These are phyloP conservation scores for Catharus minimus DNA, from an alignment of 2,113 vertebrate genomes.

Conservation along the genomic window DNA sequence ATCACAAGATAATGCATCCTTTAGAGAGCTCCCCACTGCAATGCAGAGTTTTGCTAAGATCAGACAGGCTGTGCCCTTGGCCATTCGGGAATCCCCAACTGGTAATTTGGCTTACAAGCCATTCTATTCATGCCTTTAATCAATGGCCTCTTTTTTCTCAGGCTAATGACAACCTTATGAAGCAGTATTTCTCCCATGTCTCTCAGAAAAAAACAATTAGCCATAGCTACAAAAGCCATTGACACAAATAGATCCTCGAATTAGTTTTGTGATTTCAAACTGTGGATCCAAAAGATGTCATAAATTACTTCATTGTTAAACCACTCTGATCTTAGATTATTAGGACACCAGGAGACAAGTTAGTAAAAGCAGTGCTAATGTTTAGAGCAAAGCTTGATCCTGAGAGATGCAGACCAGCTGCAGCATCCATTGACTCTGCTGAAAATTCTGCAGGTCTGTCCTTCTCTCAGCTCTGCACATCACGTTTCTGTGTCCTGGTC, in stretches of 20 bases:
- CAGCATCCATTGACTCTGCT: neutral
- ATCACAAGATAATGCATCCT: neutral
- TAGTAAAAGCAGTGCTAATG: conserved; percentile 9
- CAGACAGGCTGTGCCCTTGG: conserved; percentile 18
- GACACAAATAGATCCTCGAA: conserved; percentile 7
- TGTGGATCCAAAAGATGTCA: neutral
- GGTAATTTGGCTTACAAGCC: conserved; percentile 27
- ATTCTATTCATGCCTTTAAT: conserved; percentile 45
- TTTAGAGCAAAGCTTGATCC: neutral
- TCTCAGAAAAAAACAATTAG: neutral
- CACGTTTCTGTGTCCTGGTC: neutral
- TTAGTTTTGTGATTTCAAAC: conserved; percentile 28
- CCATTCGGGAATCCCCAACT: neutral
- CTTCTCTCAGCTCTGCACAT: neutral
- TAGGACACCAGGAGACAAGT: neutral
- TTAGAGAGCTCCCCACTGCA: neutral
- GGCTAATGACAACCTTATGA: conserved; percentile 32
- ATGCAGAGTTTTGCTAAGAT: conserved; percentile 35
- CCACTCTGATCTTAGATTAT: conserved; percentile 7
- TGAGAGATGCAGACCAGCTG: neutral
- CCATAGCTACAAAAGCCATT: conserved; percentile 8
- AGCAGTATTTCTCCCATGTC: conserved; percentile 46
- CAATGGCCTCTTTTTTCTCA: conserved; percentile 14
- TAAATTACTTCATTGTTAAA: conserved; percentile 11
- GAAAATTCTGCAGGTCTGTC: neutral